phyloP scores from a whole-genome alignment of 2,113 vertebrate species.

The Takifugu flavidus region DNA sequence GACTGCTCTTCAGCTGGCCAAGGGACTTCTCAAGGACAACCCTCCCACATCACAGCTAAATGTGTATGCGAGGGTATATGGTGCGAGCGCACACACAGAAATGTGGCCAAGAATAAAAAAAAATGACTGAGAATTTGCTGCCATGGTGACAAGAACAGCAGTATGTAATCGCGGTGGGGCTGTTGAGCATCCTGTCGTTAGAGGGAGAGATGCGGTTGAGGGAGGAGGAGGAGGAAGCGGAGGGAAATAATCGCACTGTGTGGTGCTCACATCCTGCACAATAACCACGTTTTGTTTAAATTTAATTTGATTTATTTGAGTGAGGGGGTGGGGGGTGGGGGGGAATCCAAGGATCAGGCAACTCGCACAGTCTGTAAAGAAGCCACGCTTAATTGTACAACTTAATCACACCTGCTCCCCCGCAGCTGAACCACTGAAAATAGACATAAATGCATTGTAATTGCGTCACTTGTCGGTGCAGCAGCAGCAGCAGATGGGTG shows the following conservation, averaged over 20 bases:
- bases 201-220: slow-evolving; percentile 3
- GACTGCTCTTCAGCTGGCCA: slow-evolving; percentile 43
- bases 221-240: slow-evolving; percentile 4
- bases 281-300: slow-evolving; percentile 8
- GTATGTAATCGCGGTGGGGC: slow-evolving; percentile 75
- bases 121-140: slow-evolving; percentile 73
- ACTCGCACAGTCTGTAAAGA: background rate
- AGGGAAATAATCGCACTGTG: slow-evolving; percentile 21
- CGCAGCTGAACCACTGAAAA: background rate
- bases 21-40: slow-evolving; percentile 39
- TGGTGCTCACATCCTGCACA: slow-evolving; percentile 12
- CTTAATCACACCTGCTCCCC: slow-evolving; percentile 2
- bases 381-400: background rate
- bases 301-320: background rate
- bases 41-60: slow-evolving; percentile 40
- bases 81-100: slow-evolving; percentile 23
- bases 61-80: slow-evolving; percentile 6
- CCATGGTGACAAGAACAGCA: slow-evolving; percentile 76
- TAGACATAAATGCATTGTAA: background rate
- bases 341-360: background rate
- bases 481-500: background rate
- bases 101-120: slow-evolving; percentile 36
- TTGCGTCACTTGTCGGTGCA: slow-evolving; percentile 1
- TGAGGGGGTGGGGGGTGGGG: too few species aligned
- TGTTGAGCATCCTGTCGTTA: slow-evolving; percentile 62